Conservation (phyloP, 2,797 vertebrate genomes). For the Artibeus lituratus region DNA sequence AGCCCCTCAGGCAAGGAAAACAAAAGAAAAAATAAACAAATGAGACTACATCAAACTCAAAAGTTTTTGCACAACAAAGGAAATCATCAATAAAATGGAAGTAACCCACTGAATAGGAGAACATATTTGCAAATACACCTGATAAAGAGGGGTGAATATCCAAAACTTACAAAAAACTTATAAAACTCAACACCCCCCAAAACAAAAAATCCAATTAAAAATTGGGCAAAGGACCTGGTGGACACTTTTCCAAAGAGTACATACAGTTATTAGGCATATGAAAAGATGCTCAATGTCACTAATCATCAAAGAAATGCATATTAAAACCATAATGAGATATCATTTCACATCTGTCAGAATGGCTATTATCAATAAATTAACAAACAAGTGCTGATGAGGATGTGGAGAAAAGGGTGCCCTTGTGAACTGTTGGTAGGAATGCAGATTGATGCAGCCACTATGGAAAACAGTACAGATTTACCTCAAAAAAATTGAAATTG, state of each 20-base stretch:
- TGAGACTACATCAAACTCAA: background rate
- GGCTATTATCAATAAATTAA: background rate
- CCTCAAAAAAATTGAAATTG: background rate
- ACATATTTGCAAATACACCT: background rate
- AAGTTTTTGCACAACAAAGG: background rate
- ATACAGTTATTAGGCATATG: background rate
- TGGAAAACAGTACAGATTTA: background rate
- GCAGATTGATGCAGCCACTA: background rate
- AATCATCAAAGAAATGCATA: background rate
- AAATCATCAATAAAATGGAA: background rate
- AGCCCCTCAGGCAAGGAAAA: background rate
- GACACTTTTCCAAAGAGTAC: background rate
- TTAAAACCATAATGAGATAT: background rate
- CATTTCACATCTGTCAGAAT: background rate
- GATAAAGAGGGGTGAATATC: background rate
- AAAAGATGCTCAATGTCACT: background rate
- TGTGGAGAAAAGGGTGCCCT: background rate
- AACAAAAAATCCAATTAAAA: background rate
- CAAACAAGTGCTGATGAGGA: background rate
- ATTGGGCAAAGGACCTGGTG: background rate
- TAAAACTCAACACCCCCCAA: background rate
- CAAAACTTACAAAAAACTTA: background rate
- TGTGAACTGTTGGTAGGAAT: background rate
- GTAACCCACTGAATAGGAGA: background rate
- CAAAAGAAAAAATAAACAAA: background rate